Conservation (phyloP, 2,888 invertebrate genomes). For the Steinernema hermaphroditum region DNA sequence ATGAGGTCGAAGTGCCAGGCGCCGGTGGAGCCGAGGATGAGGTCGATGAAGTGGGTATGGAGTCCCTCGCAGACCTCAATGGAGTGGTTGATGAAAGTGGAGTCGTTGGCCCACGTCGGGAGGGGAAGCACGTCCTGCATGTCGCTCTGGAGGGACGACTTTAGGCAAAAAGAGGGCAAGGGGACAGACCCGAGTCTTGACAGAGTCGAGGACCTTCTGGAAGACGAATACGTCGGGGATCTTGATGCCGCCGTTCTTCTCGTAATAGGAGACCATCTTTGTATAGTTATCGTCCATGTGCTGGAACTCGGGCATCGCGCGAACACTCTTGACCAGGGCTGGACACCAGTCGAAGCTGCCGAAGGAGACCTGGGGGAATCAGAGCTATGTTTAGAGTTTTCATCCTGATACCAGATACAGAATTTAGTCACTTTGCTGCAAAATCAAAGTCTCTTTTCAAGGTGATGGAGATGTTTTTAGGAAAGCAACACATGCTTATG, state of each 20-base stretch:
- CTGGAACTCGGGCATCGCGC: not conserved
- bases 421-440: too few species aligned
- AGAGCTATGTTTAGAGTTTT: too few species aligned
- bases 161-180: not conserved
- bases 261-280: slow-evolving; percentile 6
- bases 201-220: slow-evolving; percentile 46
- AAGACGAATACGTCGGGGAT: slow-evolving; percentile 36
- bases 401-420: too few species aligned
- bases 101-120: slow-evolving; percentile 50
- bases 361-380: slow-evolving; percentile 47
- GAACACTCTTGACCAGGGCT: not conserved
- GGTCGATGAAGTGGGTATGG: slow-evolving; percentile 25
- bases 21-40: not conserved
- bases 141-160: slow-evolving; percentile 34
- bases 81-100: slow-evolving; percentile 28
- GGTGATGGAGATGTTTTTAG: too few species aligned
- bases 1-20: slow-evolving; percentile 43
- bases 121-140: slow-evolving; percentile 44
- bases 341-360: slow-evolving; percentile 40
- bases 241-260: slow-evolving; percentile 34
- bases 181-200: slow-evolving; percentile 44
- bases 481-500: too few species aligned
- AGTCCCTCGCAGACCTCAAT: slow-evolving; percentile 14
- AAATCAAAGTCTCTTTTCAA: too few species aligned
- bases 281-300: slow-evolving; percentile 21